These are phyloP conservation scores for Drosophila helvetica DNA, from an alignment of 2,888 invertebrate species.

Conservation along the genomic window DNA sequence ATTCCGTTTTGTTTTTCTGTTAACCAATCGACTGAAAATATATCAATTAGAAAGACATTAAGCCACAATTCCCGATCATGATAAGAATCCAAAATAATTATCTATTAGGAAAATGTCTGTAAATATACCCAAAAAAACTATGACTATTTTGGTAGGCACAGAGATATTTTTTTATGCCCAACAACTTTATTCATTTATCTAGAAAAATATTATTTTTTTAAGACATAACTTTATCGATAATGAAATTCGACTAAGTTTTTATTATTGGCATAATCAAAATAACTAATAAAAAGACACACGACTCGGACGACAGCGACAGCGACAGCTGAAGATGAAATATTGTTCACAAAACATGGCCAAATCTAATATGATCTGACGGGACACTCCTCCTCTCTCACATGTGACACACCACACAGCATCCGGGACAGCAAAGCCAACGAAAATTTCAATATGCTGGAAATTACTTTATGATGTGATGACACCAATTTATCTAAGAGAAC, in stretches of 20 bases:
- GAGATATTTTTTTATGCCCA: neutral
- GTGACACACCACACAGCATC: conserved; percentile 17
- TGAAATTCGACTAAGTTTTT: conserved; percentile 71
- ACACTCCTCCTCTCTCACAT: conserved; percentile 18
- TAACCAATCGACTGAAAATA: conserved; percentile 45
- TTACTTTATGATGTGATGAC: conserved; percentile 84
- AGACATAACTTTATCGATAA: conserved; percentile 72
- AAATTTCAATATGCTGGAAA: conserved; percentile 83
- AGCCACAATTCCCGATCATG: conserved; percentile 27
- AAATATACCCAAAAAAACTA: neutral
- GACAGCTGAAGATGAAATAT: conserved; percentile 76
- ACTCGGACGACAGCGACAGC: conserved; percentile 37
- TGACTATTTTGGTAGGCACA: conserved; percentile 12
- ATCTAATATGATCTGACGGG: conserved; percentile 46
- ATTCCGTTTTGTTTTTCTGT: conserved; percentile 16
- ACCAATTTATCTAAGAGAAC: conserved; percentile 81
- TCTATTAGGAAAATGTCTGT: neutral
- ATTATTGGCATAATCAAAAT: conserved; percentile 74
- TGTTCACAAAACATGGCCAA: conserved; percentile 63
- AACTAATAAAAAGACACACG: conserved; percentile 63
- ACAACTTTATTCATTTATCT: conserved; percentile 30
- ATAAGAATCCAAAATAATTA: conserved; percentile 41
- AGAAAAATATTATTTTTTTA: conserved; percentile 49
- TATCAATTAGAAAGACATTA: conserved; percentile 51
- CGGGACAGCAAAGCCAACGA: conserved; percentile 44